Evolutionary conservation across 1,140 invertebrate species (phyloP).

Genomic region (Diploscapter pachys): DNA sequence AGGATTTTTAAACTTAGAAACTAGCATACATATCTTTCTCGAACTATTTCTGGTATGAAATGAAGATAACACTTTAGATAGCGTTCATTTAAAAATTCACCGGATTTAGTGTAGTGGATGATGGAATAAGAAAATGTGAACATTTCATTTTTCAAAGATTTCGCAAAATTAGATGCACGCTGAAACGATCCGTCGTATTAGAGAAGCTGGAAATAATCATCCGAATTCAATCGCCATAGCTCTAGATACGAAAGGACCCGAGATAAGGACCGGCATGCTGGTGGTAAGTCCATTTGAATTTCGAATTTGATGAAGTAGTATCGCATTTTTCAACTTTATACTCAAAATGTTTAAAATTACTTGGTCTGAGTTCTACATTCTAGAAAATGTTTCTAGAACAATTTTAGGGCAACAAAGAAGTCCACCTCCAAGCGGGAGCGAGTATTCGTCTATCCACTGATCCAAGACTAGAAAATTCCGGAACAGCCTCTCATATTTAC

Average conservation of each 20-base stretch:
- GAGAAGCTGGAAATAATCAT: conserved; percentile 61
- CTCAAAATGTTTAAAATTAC: too few relatives aligned
- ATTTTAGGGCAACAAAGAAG: conserved; percentile 65
- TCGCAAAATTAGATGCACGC: conserved; percentile 62
- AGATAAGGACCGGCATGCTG: conserved; percentile 65
- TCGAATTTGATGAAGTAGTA: too few relatives aligned
- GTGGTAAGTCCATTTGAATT: conserved; percentile 65
- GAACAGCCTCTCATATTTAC: conserved; percentile 70
- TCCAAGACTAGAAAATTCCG: conserved; percentile 78
- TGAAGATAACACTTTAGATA: too few relatives aligned
- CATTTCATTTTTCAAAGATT: neutral
- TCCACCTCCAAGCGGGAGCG: conserved; percentile 81
- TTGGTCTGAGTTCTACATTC: conserved; percentile 66
- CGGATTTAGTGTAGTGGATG: too few relatives aligned
- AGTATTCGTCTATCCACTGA: conserved; percentile 84
- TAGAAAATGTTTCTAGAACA: too few relatives aligned
- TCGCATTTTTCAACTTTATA: too few relatives aligned
- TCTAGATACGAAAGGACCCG: conserved; percentile 66
- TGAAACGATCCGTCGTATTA: conserved; percentile 63
- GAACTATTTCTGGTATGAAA: too few relatives aligned
- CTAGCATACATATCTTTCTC: neutral
- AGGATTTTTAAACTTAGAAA: neutral
- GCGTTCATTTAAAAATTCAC: too few relatives aligned
- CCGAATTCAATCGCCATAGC: conserved; percentile 62
- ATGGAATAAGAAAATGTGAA: too few relatives aligned